Conservation (phyloP, 2,888 invertebrate genomes). For the Scaptomyza flava region DNA sequence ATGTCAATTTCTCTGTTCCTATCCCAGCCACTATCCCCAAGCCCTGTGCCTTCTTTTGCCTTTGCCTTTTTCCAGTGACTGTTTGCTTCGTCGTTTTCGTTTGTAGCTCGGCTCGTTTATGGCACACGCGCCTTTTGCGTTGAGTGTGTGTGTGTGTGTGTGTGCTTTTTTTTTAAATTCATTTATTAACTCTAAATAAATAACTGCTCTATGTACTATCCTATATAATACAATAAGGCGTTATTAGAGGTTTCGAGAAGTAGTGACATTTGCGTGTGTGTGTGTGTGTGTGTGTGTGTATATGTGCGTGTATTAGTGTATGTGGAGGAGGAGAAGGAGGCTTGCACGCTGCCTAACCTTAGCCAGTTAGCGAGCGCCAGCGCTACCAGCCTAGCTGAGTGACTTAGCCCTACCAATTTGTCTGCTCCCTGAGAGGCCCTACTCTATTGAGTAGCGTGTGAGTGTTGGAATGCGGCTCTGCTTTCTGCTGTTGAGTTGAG, state of each 20-base stretch:
- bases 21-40: conserved; percentile 1
- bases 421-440: not conserved
- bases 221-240: too few species aligned
- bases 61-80: conserved; percentile 21
- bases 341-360: conserved; percentile 42
- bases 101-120: conserved; percentile 62
- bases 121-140: conserved; percentile 69
- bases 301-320: not conserved
- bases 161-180: too few species aligned
- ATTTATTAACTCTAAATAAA: too few species aligned
- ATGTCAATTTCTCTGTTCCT: conserved; percentile 6
- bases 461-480: conserved; percentile 1
- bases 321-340: not conserved
- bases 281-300: conserved; percentile 1
- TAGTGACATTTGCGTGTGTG: too few species aligned
- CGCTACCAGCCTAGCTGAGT: conserved; percentile 21
- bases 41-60: conserved; percentile 11
- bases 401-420: conserved; percentile 15
- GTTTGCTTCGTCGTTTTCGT: conserved; percentile 47
- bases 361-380: conserved; percentile 75
- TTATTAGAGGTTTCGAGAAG: too few species aligned
- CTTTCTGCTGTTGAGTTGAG: conserved; percentile 34
- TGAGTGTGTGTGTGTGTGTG: conserved; percentile 4
- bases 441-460: too few species aligned
- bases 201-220: too few species aligned